phyloP scores from a whole-genome alignment of 2,113 vertebrate species.

The Buteo buteo region DNA sequence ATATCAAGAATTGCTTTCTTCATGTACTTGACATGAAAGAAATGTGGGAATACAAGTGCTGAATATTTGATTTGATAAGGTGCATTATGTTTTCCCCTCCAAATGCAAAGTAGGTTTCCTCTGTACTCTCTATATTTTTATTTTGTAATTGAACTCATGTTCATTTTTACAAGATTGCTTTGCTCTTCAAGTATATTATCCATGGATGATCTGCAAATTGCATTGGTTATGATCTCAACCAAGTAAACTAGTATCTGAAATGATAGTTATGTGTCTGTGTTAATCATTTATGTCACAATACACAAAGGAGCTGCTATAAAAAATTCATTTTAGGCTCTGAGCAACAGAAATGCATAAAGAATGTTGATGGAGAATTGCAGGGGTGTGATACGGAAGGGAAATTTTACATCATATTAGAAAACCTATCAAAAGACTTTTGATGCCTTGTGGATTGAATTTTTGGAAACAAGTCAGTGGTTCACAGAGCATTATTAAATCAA shows the following conservation, averaged over 20 bases:
- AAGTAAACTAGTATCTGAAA: background rate
- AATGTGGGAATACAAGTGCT: background rate
- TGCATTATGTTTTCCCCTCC: background rate
- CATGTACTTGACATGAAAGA: background rate
- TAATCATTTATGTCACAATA: background rate
- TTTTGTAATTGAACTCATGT: background rate
- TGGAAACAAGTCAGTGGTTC: background rate
- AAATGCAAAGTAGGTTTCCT: background rate
- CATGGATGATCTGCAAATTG: background rate
- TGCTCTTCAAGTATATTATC: background rate
- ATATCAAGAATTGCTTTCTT: background rate
- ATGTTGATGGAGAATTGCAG: background rate
- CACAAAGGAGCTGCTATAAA: background rate
- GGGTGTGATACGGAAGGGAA: background rate
- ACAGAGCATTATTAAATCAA: background rate
- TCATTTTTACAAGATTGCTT: background rate
- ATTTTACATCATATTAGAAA: background rate
- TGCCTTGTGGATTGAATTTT: background rate
- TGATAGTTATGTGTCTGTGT: background rate
- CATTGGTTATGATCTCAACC: background rate
- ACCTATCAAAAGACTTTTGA: background rate
- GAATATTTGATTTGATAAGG: background rate
- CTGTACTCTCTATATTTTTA: background rate
- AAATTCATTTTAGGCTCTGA: background rate
- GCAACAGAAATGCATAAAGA: background rate